phyloP scores from a whole-genome alignment of 1,140 invertebrate genomes.

The Globodera ellingtonae region DNA sequence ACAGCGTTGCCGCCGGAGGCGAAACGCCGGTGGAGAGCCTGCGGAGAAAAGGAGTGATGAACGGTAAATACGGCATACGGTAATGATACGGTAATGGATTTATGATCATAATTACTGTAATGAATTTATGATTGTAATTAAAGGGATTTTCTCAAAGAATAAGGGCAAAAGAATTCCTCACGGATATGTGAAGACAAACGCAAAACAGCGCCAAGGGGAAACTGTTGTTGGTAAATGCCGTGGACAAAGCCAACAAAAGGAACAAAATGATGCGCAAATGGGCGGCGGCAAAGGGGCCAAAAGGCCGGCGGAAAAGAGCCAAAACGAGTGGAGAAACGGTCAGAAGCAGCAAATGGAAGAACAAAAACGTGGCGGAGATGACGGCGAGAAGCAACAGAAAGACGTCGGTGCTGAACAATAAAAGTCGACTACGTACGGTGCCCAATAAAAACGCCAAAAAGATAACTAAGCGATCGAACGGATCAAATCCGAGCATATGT shows the following conservation, averaged over 20 bases:
- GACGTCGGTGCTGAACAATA: background rate
- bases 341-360: background rate
- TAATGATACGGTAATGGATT: no score
- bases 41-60: no score
- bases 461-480: no score
- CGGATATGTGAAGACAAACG: background rate
- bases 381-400: background rate
- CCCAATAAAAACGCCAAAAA: no score
- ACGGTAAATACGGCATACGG: background rate
- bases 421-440: background rate
- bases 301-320: background rate
- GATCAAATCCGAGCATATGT: no score
- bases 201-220: background rate
- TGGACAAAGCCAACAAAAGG: background rate
- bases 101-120: no score
- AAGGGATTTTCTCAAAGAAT: no score
- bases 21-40: background rate
- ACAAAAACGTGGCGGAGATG: background rate
- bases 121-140: no score
- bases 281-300: background rate
- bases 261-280: background rate
- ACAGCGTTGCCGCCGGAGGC: background rate
- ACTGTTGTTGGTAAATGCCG: background rate
- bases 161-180: constrained; percentile 2
- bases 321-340: background rate